Conservation (phyloP, 2,888 invertebrate genomes). For the Leptinotarsa rubiginosa region DNA sequence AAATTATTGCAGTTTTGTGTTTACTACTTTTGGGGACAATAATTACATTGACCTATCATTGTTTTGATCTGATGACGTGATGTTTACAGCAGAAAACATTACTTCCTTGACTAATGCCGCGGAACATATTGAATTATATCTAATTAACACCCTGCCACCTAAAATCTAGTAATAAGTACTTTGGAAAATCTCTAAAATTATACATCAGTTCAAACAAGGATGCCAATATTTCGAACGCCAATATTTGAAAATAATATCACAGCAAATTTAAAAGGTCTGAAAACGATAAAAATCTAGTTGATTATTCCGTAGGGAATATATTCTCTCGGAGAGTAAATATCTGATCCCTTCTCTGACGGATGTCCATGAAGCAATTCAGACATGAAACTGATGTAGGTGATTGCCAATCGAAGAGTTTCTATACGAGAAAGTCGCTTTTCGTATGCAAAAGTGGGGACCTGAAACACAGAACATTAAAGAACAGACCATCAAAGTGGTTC, state of each 20-base stretch:
- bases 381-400: conserved; percentile 98
- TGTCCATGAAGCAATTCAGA: conserved; percentile 83
- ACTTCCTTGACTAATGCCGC: too few species aligned
- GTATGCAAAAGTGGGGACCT: conserved; percentile 96
- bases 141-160: too few species aligned
- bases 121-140: too few species aligned
- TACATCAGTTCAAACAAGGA: too few species aligned
- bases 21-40: too few species aligned
- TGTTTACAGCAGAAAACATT: too few species aligned
- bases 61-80: too few species aligned
- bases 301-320: conserved; percentile 64
- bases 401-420: conserved; percentile 93
- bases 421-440: conserved; percentile 95
- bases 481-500: not conserved
- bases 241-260: conserved; percentile 21
- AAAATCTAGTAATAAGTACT: not conserved
- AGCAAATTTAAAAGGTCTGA: conserved; percentile 3
- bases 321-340: conserved; percentile 64
- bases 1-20: too few species aligned
- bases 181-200: not conserved
- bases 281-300: conserved; percentile 2
- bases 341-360: conserved; percentile 60
- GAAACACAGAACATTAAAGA: conserved; percentile 41
- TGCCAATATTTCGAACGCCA: not conserved
- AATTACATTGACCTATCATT: too few species aligned